Evolutionary conservation across 1,140 invertebrate species (phyloP).

Genomic region (Lepidurus packardi): DNA sequence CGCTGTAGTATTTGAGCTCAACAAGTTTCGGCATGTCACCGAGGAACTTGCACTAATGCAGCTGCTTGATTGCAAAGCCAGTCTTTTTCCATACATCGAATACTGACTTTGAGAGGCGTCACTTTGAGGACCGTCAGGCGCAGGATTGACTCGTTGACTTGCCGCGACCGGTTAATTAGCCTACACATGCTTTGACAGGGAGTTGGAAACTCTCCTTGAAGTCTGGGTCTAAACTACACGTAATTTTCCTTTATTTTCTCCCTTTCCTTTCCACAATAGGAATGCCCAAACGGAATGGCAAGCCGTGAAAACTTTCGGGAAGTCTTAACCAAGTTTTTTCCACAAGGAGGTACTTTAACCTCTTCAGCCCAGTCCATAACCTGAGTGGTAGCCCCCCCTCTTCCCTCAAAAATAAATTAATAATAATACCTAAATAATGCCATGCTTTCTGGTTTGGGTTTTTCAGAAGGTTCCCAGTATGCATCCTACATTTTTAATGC

Average conservation of each 20-base stretch:
- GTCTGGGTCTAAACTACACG: background rate
- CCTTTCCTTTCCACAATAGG: background rate
- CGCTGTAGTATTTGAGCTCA: background rate
- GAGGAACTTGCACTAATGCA: background rate
- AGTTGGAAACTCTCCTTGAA: too few species aligned
- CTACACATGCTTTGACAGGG: too few species aligned
- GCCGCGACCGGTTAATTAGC: too few species aligned
- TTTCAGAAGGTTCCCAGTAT: conserved; percentile 31
- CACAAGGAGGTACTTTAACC: conserved; percentile 28
- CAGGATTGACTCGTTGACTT: too few species aligned
- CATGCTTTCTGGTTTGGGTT: background rate
- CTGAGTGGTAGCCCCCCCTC: too few species aligned
- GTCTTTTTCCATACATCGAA: too few species aligned
- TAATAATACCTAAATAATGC: background rate
- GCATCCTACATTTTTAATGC: conserved; percentile 33
- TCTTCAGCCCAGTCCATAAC: background rate
- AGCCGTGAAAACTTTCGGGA: conserved; percentile 31
- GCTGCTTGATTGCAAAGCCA: too few species aligned
- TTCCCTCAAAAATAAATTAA: background rate
- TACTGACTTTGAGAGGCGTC: too few species aligned
- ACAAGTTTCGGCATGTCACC: background rate
- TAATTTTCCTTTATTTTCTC: background rate
- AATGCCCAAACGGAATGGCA: conserved; percentile 31
- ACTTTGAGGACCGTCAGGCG: too few species aligned
- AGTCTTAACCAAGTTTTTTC: conserved; percentile 31